Evolutionary conservation across 2,113 vertebrate genomes (phyloP).

Genomic region (Perognathus longimembris): DNA sequence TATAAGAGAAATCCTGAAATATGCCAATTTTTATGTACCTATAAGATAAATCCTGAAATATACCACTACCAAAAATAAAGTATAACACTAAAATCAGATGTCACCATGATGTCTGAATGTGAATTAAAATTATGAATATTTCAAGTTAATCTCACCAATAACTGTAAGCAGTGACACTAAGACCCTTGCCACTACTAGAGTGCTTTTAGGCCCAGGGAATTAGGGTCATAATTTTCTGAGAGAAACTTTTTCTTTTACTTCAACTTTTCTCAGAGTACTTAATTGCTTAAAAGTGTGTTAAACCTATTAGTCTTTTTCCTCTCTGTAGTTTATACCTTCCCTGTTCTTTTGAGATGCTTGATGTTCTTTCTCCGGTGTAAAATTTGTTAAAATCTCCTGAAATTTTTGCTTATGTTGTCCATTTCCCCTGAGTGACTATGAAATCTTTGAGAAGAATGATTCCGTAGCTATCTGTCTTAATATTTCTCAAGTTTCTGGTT

Average conservation of each 20-base stretch:
- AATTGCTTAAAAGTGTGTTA: too few species aligned
- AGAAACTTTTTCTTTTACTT: too few species aligned
- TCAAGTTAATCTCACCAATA: background rate
- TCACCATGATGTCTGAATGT: background rate
- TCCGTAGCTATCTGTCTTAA: background rate
- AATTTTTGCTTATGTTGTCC: background rate
- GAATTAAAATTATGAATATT: background rate
- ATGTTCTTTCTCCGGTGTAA: background rate
- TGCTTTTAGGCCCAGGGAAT: fast-evolving
- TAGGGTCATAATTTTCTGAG: background rate
- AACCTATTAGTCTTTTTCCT: background rate
- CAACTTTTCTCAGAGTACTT: too few species aligned
- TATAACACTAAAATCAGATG: background rate
- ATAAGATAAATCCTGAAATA: background rate
- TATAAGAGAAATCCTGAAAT: background rate
- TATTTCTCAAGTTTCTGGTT: background rate
- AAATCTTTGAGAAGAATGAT: background rate
- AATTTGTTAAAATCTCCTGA: background rate
- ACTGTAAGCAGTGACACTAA: background rate
- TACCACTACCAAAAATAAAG: background rate
- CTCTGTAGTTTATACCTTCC: background rate
- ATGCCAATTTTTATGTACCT: background rate
- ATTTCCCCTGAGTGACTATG: background rate
- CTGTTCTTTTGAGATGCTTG: background rate
- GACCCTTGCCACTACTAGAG: fast-evolving